phyloP scores from a whole-genome alignment of 2,113 vertebrate genomes.

The Pseudorasbora parva region DNA sequence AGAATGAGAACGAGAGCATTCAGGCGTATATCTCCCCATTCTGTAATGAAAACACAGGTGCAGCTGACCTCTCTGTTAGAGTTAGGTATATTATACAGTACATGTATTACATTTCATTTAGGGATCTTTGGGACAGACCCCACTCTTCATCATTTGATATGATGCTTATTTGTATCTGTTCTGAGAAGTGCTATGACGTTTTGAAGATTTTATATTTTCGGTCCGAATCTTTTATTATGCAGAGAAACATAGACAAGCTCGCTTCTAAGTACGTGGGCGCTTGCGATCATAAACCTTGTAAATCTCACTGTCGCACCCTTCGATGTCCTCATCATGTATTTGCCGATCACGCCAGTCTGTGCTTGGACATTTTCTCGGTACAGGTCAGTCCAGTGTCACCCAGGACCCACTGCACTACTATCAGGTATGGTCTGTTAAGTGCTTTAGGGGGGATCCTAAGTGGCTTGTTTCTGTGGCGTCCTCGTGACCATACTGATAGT shows the following conservation, averaged over 20 bases:
- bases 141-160: slow-evolving; percentile 37
- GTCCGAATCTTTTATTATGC: slow-evolving; percentile 31
- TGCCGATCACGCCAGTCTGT: neutral
- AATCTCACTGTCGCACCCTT: slow-evolving; percentile 40
- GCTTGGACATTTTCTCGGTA: neutral
- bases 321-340: neutral
- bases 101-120: neutral
- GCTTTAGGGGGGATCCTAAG: neutral
- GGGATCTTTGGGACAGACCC: neutral
- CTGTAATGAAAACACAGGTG: slow-evolving; percentile 1
- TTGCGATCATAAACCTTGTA: slow-evolving; percentile 53
- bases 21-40: neutral
- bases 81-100: slow-evolving; percentile 17
- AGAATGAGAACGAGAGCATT: neutral
- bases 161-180: slow-evolving; percentile 41
- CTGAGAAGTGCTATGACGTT: slow-evolving; percentile 56
- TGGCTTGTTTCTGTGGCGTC: neutral
- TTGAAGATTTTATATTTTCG: slow-evolving; percentile 52
- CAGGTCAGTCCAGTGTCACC: neutral
- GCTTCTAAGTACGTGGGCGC: slow-evolving; percentile 20
- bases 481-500: neutral
- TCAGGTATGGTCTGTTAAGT: neutral
- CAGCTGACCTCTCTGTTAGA: slow-evolving; percentile 24
- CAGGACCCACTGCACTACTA: neutral
- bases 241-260: slow-evolving; percentile 55